Conservation (phyloP, 1,140 invertebrate genomes). For the Gyrodactylus salaris region DNA sequence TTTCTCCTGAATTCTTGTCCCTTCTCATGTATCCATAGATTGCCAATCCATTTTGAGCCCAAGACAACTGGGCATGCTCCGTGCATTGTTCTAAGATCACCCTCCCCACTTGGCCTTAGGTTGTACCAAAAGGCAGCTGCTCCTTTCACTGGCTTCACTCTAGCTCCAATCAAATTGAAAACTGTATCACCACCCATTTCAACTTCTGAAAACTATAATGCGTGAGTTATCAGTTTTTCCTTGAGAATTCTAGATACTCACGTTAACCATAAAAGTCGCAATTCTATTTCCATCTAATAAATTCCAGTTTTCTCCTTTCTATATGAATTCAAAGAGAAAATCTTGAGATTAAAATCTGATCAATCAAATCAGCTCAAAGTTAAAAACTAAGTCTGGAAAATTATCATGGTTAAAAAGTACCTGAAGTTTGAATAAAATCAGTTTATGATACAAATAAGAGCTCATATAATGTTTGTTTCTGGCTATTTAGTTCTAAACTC, state of each 20-base stretch:
- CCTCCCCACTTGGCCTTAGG: slow-evolving; percentile 55
- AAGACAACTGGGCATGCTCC: slow-evolving; percentile 80
- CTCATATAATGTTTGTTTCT: too few relatives aligned
- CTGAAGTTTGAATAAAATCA: too few relatives aligned
- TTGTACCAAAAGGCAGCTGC: slow-evolving; percentile 82
- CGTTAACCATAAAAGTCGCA: slow-evolving; percentile 58
- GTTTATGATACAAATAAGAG: too few relatives aligned
- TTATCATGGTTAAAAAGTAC: too few relatives aligned
- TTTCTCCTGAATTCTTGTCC: slow-evolving; percentile 58
- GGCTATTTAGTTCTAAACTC: too few relatives aligned
- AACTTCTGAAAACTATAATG: slow-evolving; percentile 55
- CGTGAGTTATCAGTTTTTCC: background rate
- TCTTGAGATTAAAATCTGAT: too few relatives aligned
- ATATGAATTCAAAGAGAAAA: slow-evolving; percentile 11
- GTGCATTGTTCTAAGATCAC: slow-evolving; percentile 58
- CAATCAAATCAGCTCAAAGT: too few relatives aligned
- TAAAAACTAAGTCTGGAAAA: too few relatives aligned
- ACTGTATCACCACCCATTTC: slow-evolving; percentile 73
- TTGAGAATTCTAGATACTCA: slow-evolving; percentile 16
- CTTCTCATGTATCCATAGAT: slow-evolving; percentile 87
- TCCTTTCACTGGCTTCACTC: slow-evolving; percentile 48
- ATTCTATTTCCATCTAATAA: slow-evolving; percentile 71
- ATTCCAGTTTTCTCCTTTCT: slow-evolving; percentile 47
- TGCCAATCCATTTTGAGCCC: slow-evolving; percentile 76
- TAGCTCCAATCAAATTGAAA: slow-evolving; percentile 44